Percentiles rank a stretch among this genome's conserved stretches.
Evolutionary conservation across 2,113 vertebrate species (phyloP).

Genomic region (Indicator maculatus): DNA sequence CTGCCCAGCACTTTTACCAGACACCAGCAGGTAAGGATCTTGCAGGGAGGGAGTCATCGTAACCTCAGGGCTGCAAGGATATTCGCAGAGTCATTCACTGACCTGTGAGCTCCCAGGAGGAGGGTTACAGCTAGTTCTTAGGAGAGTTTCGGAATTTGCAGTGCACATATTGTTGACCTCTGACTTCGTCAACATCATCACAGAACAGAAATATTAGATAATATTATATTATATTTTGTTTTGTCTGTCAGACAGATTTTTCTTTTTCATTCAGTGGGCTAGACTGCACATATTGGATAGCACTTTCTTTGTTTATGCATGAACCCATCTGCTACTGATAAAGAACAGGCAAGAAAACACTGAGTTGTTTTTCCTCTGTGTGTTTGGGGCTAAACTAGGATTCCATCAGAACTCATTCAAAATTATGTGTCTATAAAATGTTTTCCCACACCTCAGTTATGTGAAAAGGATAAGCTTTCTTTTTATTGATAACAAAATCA

Average conservation of each 20-base stretch:
- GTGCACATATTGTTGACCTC: neutral
- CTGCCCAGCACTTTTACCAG: neutral
- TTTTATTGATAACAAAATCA: neutral
- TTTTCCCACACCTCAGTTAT: neutral
- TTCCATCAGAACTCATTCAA: neutral
- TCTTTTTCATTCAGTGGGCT: neutral
- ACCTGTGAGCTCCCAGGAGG: neutral
- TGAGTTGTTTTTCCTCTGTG: neutral
- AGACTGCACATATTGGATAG: neutral
- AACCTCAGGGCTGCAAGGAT: neutral
- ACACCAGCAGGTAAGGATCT: fast-evolving
- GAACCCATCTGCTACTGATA: neutral
- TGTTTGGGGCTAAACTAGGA: neutral
- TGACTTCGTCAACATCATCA: fast-evolving
- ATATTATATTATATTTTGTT: neutral
- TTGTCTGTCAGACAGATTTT: neutral
- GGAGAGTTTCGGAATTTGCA: neutral
- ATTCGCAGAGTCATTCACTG: neutral
- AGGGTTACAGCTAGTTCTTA: too few species aligned
- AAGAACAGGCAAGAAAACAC: neutral
- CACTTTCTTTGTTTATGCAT: neutral
- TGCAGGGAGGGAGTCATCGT: neutral
- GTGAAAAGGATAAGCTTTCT: neutral
- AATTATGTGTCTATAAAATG: neutral
- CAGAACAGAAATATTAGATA: neutral